phyloP scores from a whole-genome alignment of 2,797 vertebrate species.

The Chelon auratus region DNA sequence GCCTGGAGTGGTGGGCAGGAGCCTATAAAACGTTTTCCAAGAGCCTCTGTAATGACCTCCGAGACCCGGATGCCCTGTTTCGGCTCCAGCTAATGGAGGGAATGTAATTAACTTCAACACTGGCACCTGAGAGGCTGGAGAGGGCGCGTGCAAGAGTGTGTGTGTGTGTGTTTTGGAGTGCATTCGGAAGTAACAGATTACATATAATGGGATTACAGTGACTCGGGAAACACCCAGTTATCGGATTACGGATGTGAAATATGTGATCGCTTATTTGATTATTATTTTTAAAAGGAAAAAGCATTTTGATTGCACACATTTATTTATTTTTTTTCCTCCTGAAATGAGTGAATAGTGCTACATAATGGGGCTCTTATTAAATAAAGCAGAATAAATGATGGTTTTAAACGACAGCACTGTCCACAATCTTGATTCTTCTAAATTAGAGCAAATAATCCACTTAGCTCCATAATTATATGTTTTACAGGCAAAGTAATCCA shows the following conservation, averaged over 20 bases:
- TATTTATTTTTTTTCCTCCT: slow-evolving; percentile 2
- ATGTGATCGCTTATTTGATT: slow-evolving; percentile 58
- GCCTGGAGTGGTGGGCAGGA: slow-evolving; percentile 25
- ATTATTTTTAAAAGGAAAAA: slow-evolving; percentile 11
- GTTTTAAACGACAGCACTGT: slow-evolving; percentile 19
- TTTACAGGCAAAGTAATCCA: slow-evolving; percentile 68
- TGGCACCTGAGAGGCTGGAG: slow-evolving; percentile 79
- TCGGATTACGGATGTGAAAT: slow-evolving; percentile 69
- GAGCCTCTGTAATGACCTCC: slow-evolving; percentile 77
- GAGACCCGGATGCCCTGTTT: slow-evolving; percentile 74
- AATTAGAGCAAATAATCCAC: slow-evolving; percentile 70
- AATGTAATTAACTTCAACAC: slow-evolving; percentile 85
- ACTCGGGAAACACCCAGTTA: slow-evolving; percentile 75
- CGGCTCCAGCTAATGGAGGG: slow-evolving; percentile 80
- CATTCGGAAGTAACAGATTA: slow-evolving; percentile 78
- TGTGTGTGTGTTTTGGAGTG: slow-evolving; percentile 13
- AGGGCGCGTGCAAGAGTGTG: neutral
- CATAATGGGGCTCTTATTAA: slow-evolving; percentile 18
- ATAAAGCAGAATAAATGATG: slow-evolving; percentile 18
- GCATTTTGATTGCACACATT: slow-evolving; percentile 10
- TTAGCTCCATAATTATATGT: slow-evolving; percentile 67
- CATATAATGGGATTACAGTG: slow-evolving; percentile 76
- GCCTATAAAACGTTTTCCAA: slow-evolving; percentile 63
- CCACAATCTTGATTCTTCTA: slow-evolving; percentile 39
- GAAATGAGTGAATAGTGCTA: slow-evolving; percentile 18